Conservation (phyloP, 2,113 vertebrate genomes). For the Octodon degus region DNA sequence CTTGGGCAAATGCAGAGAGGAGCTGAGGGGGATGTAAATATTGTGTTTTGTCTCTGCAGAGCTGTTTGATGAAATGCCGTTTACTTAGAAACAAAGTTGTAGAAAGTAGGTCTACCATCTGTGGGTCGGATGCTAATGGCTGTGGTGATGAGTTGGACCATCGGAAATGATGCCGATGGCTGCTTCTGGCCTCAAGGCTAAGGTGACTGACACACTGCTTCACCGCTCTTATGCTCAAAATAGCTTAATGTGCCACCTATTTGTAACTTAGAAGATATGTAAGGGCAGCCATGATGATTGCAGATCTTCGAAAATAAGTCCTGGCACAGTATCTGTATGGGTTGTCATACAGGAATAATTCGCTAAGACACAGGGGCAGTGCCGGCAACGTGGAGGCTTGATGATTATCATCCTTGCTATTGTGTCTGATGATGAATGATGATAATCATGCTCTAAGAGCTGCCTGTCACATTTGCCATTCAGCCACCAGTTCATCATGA, state of each 20-base stretch:
- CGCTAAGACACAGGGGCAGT: not conserved
- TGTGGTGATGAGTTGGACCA: slow-evolving; percentile 48
- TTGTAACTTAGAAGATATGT: not conserved
- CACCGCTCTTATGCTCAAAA: slow-evolving; percentile 30
- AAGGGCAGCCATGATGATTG: not conserved
- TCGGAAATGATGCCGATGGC: slow-evolving; percentile 45
- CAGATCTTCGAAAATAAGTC: slow-evolving; percentile 14
- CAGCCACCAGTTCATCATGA: not conserved
- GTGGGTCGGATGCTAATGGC: slow-evolving; percentile 42
- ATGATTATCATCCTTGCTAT: not conserved
- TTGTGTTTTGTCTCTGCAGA: not conserved
- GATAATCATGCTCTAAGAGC: not conserved
- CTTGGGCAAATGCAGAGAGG: slow-evolving; percentile 48
- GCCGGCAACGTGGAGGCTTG: not conserved
- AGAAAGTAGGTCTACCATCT: slow-evolving; percentile 64
- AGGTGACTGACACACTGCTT: slow-evolving; percentile 42
- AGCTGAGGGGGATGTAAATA: slow-evolving; percentile 51
- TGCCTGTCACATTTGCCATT: not conserved
- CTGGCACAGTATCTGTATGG: not conserved
- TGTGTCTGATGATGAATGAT: too few species aligned
- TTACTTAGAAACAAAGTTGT: slow-evolving; percentile 62
- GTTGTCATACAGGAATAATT: not conserved
- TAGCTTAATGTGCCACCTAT: not conserved
- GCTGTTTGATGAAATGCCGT: slow-evolving; percentile 52
- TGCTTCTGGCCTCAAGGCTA: slow-evolving; percentile 55